phyloP scores from a whole-genome alignment of 2,113 vertebrate genomes.

The Tiliqua scincoides region DNA sequence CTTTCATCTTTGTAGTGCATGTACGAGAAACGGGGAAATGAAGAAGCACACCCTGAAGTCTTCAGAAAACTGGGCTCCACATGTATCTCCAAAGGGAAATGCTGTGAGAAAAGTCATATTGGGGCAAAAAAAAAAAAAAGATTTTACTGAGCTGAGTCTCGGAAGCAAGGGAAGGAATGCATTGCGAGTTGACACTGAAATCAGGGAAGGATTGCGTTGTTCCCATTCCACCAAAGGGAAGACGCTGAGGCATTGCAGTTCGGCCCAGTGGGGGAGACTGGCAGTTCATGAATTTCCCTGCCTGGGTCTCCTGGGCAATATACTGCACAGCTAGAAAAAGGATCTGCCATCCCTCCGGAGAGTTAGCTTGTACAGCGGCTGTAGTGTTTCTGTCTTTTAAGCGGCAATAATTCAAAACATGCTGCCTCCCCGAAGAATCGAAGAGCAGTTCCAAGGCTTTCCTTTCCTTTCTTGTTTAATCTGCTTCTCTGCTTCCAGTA shows the following conservation, averaged over 20 bases:
- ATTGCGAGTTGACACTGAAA: no score
- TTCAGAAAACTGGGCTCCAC: neutral
- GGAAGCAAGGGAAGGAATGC: neutral
- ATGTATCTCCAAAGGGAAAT: neutral
- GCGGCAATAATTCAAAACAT: neutral
- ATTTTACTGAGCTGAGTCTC: neutral
- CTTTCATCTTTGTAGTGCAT: no score
- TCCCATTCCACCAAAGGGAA: neutral
- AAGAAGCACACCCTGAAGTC: no score
- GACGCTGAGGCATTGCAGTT: neutral
- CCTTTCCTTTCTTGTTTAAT: no score
- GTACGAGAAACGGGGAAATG: neutral
- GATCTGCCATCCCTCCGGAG: neutral
- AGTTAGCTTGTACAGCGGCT: neutral
- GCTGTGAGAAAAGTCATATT: neutral
- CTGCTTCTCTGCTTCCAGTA: neutral
- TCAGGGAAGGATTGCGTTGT: neutral
- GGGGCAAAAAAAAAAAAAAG: neutral
- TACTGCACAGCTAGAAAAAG: fast-evolving
- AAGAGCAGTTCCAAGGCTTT: neutral
- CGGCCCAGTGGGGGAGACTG: neutral
- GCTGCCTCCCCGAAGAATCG: neutral
- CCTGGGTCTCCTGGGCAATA: neutral
- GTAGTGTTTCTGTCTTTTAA: neutral
- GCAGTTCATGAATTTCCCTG: neutral